Conservation (phyloP, 2,888 invertebrate genomes). For the Marronus borbonicus region DNA sequence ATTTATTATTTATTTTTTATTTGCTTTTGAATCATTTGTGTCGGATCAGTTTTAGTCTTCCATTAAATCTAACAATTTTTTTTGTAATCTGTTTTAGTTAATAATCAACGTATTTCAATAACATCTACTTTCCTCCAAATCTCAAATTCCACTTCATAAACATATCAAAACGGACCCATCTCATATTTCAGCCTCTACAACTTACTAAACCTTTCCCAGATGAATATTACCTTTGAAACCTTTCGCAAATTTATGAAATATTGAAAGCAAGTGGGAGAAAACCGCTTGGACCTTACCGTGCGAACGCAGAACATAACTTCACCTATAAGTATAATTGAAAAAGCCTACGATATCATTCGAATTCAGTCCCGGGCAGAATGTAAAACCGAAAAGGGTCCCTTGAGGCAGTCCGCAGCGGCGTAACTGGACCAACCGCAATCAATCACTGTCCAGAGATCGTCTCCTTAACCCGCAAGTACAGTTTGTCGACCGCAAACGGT, state of each 20-base stretch:
- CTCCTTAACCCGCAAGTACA: constrained; percentile 61
- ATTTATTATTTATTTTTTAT: no score
- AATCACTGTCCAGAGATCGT: constrained; percentile 63
- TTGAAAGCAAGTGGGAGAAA: not conserved
- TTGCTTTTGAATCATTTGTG: no score
- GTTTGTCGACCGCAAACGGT: constrained; percentile 60
- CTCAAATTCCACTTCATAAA: not conserved
- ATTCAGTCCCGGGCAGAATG: constrained; percentile 45
- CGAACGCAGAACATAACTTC: constrained; percentile 25
- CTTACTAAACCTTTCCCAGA: constrained; percentile 33
- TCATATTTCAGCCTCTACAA: constrained; percentile 24
- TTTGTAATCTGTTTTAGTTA: no score
- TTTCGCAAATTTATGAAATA: constrained; percentile 40
- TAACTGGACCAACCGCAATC: constrained; percentile 57
- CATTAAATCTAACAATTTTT: no score
- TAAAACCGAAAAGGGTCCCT: constrained; percentile 54
- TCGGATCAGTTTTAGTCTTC: no score
- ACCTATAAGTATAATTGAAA: constrained; percentile 46
- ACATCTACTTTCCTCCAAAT: no score
- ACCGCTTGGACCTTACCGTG: not conserved
- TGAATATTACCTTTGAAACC: constrained; percentile 28
- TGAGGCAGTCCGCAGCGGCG: constrained; percentile 50
- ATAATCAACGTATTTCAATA: no score
- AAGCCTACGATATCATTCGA: constrained; percentile 39
- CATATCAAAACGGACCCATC: not conserved